Evolutionary conservation across 1,140 invertebrate species (phyloP).

Genomic region (Drosophila sproati): DNA sequence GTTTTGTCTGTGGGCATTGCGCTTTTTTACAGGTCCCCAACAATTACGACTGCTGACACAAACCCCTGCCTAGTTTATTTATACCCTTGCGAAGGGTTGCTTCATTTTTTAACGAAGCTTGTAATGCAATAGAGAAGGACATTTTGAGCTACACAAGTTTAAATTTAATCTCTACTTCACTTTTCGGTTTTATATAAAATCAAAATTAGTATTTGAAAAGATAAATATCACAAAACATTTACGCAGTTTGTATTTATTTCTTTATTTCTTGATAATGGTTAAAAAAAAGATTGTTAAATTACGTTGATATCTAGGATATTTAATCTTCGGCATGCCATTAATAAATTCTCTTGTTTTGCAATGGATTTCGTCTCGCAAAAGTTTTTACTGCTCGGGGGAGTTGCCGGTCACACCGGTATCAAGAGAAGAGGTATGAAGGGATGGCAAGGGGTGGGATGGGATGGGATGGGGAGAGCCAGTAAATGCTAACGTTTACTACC

Average conservation of each 20-base stretch:
- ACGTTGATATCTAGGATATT: neutral
- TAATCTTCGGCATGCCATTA: neutral
- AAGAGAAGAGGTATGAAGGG: neutral
- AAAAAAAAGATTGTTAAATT: no score
- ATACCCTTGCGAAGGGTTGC: slow-evolving; percentile 14
- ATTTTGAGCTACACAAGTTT: no score
- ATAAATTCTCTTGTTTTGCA: slow-evolving; percentile 16
- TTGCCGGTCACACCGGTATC: slow-evolving; percentile 39
- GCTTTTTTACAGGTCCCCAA: slow-evolving; percentile 74
- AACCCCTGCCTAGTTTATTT: slow-evolving; percentile 33
- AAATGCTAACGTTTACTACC: slow-evolving; percentile 78
- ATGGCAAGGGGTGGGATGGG: neutral
- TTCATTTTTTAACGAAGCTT: neutral
- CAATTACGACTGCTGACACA: slow-evolving; percentile 65
- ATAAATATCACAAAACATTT: neutral
- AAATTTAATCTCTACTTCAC: no score
- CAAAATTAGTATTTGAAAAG: neutral
- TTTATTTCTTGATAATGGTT: no score
- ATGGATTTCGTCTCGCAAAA: slow-evolving; percentile 55
- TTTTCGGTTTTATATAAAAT: neutral
- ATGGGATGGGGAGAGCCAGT: slow-evolving; percentile 17
- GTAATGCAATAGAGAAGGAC: neutral
- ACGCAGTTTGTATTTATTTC: neutral
- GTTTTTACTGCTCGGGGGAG: slow-evolving; percentile 74
- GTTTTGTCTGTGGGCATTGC: slow-evolving; percentile 80